These are phyloP conservation scores for Streblospio benedicti DNA, from an alignment of 1,140 invertebrate genomes.

Conservation along the genomic window DNA sequence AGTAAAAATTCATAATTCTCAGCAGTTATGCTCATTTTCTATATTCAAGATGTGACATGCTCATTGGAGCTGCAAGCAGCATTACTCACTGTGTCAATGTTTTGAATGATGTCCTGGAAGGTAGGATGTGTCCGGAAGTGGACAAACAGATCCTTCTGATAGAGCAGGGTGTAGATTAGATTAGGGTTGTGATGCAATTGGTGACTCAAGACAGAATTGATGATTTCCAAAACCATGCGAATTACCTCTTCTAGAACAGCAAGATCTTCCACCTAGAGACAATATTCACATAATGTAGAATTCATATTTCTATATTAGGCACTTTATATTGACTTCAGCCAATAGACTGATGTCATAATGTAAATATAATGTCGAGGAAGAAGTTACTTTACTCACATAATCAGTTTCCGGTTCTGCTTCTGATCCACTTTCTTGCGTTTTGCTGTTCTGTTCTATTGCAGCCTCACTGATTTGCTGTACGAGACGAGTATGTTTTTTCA, in stretches of 20 bases:
- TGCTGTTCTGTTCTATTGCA: constrained; percentile 14
- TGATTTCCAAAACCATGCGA: constrained; percentile 80
- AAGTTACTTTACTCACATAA: constrained; percentile 31
- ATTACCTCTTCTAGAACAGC: constrained; percentile 93
- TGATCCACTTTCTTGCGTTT: not conserved
- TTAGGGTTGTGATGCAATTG: constrained; percentile 86
- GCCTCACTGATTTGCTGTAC: constrained; percentile 35
- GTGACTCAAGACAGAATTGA: constrained; percentile 83
- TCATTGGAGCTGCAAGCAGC: no score
- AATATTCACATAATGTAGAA: constrained; percentile 7
- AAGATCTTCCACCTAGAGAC: constrained; percentile 64
- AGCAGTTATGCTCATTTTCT: no score
- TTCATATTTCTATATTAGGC: no score
- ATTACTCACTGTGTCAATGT: constrained; percentile 84
- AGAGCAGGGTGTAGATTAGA: constrained; percentile 89
- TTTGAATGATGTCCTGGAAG: constrained; percentile 91
- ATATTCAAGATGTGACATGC: no score
- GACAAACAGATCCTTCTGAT: constrained; percentile 85
- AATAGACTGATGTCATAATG: no score
- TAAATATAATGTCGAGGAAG: no score
- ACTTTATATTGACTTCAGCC: no score
- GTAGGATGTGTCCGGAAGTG: constrained; percentile 75
- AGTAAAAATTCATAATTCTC: no score
- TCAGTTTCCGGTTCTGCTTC: constrained; percentile 28
- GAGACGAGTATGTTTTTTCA: constrained; percentile 37